Conservation (phyloP, 2,888 invertebrate species). For the Oxytorus armatus region DNA sequence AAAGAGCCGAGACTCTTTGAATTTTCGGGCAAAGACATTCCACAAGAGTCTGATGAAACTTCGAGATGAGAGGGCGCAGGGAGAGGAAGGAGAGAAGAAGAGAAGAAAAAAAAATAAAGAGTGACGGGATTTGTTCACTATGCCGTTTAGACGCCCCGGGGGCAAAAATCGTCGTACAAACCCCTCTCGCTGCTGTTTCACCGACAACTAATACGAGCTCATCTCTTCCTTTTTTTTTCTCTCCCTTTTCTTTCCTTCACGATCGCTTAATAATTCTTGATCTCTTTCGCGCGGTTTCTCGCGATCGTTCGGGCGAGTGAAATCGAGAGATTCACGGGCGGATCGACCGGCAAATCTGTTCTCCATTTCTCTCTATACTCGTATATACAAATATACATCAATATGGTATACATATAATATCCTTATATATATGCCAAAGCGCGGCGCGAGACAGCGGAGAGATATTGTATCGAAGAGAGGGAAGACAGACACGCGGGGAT, state of each 20-base stretch:
- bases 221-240: slow-evolving; percentile 30
- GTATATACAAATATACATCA: neutral
- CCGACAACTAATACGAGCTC: slow-evolving; percentile 41
- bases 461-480: too few species aligned
- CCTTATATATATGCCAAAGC: too few species aligned
- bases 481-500: too few species aligned
- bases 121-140: slow-evolving; percentile 38
- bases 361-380: slow-evolving; percentile 26
- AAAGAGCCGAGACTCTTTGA: slow-evolving; percentile 3
- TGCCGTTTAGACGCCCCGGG: slow-evolving; percentile 48
- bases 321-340: slow-evolving; percentile 51
- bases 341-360: slow-evolving; percentile 41
- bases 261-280: slow-evolving; percentile 23
- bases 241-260: slow-evolving; percentile 12
- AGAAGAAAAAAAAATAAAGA: slow-evolving; percentile 1
- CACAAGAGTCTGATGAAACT: slow-evolving; percentile 18
- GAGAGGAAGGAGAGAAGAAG: slow-evolving; percentile 29
- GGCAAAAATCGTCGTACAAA: slow-evolving; percentile 43
- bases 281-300: slow-evolving; percentile 20
- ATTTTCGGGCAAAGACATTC: slow-evolving; percentile 4
- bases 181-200: slow-evolving; percentile 39
- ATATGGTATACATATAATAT: neutral
- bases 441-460: too few species aligned
- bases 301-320: slow-evolving; percentile 26
- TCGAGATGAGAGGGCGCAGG: slow-evolving; percentile 19